Evolutionary conservation across 1,140 invertebrate genomes (phyloP).

Genomic region (Cecropterus lyciades): DNA sequence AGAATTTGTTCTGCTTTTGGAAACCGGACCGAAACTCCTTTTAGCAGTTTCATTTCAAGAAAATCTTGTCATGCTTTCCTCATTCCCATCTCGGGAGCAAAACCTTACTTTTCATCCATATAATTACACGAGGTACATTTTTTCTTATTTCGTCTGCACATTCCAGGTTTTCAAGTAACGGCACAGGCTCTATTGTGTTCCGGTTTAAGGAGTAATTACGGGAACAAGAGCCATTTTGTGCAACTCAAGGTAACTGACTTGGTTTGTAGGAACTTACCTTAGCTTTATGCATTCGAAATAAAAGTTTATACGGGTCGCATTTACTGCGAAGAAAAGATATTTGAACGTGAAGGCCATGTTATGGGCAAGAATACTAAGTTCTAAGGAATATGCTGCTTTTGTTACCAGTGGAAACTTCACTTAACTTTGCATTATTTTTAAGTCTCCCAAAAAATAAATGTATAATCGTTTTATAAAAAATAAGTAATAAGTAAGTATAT

Average conservation of each 20-base stretch:
- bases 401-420: too few species aligned
- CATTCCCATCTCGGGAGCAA: neutral
- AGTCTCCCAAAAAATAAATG: too few species aligned
- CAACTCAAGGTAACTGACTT: slow-evolving; percentile 18
- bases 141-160: slow-evolving; percentile 14
- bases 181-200: slow-evolving; percentile 31
- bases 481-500: too few species aligned
- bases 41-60: neutral
- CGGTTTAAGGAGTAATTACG: slow-evolving; percentile 33
- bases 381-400: too few species aligned
- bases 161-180: slow-evolving; percentile 23
- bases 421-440: too few species aligned
- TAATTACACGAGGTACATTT: slow-evolving; percentile 5
- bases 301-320: slow-evolving; percentile 28
- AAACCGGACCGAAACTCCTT: too few species aligned
- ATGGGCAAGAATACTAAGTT: too few species aligned
- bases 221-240: slow-evolving; percentile 31
- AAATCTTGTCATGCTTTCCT: neutral
- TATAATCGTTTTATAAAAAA: too few species aligned
- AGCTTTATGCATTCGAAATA: slow-evolving; percentile 24
- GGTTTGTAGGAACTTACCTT: slow-evolving; percentile 17
- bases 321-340: slow-evolving; percentile 12
- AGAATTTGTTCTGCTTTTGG: too few species aligned
- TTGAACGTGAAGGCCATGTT: neutral
- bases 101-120: slow-evolving; percentile 10